Evolutionary conservation across 2,797 vertebrate genomes (phyloP), one percentile per base, ranked within the genome.

Genomic region (Pseudochirops corinnae): DNA sequence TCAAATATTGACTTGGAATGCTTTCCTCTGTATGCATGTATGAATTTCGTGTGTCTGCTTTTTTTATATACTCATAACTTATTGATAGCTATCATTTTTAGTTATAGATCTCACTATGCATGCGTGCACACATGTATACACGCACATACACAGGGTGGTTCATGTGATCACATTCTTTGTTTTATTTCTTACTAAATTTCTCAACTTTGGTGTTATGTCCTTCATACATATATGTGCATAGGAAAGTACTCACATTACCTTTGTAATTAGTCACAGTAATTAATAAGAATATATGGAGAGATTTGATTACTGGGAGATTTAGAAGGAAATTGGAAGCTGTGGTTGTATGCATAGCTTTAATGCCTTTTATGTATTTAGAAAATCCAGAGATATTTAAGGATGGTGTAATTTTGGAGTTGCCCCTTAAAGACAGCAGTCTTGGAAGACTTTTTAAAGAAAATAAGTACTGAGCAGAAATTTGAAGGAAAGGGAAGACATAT

Each of bases 371-470:
- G 21, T 82, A 10, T 46, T 82, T 82, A 50, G 39, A 50, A 87
- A 87, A 46, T 87, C 9, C 21, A 87, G 74, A 46, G 10, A 87
- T 50, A 46, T 46, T 82, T 39, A 50, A 87, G 28, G 4, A 26
- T 46, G 21, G 39, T 87, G 39, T 28, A 26, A 50, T 87, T 87
- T 87, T 50, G 21, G 24, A 50, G 39, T 82, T 82, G 18, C 67
- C n/a, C 9, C 18, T 9, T 26, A 87, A 46, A 87, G 39, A 26
- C 39, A 87, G 60, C 5, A 0, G 13, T 50, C 7, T 92, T 11
- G 90, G 53, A 95, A 93, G 87, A 16, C 33, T 93, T 21, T 90
- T 21, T 90, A 53, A 93, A 90, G 92, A 93, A 46, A 96, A n/a
- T 60, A 2, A 16, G 21, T 94, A 11, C 46, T 55, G 39, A 92